Conservation (phyloP, 2,888 invertebrate genomes). For the Drosophila pullipes region DNA sequence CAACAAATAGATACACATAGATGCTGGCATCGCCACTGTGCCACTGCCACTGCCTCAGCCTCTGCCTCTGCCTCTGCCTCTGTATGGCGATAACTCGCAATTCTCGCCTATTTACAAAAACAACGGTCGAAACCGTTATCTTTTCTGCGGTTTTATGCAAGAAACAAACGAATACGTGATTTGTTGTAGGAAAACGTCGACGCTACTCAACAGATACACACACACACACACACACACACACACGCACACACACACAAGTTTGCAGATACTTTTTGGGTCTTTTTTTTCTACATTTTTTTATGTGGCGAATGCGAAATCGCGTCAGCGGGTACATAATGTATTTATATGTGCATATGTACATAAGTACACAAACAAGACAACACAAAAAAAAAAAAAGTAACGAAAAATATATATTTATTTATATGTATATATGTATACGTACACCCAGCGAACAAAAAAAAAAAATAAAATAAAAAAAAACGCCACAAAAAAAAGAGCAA, state of each 20-base stretch:
- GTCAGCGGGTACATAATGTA: conserved; percentile 34
- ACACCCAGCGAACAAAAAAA: background rate
- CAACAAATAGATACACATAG: background rate
- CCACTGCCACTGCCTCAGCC: background rate
- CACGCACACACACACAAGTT: conserved; percentile 13
- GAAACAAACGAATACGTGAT: conserved; percentile 63
- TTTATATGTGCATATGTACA: conserved; percentile 21
- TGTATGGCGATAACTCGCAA: conserved; percentile 14
- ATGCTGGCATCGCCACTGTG: background rate
- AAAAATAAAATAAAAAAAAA: background rate
- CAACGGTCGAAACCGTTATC: conserved; percentile 52
- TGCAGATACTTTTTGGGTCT: conserved; percentile 24
- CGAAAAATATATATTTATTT: conserved; percentile 6
- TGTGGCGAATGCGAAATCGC: conserved; percentile 31
- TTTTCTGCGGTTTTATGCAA: conserved; percentile 56
- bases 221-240: conserved; percentile 22
- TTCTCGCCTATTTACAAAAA: conserved; percentile 20
- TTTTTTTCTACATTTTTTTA: conserved; percentile 4
- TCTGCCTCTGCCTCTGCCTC: background rate
- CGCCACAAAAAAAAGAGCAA: background rate
- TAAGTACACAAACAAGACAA: conserved; percentile 8
- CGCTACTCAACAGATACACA: conserved; percentile 23
- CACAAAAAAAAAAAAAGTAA: background rate
- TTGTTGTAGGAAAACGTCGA: conserved; percentile 42
- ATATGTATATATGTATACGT: background rate